These are phyloP conservation scores for Brotogeris chrysoptera DNA, from an alignment of 2,797 vertebrate genomes.

Conservation along the genomic window DNA sequence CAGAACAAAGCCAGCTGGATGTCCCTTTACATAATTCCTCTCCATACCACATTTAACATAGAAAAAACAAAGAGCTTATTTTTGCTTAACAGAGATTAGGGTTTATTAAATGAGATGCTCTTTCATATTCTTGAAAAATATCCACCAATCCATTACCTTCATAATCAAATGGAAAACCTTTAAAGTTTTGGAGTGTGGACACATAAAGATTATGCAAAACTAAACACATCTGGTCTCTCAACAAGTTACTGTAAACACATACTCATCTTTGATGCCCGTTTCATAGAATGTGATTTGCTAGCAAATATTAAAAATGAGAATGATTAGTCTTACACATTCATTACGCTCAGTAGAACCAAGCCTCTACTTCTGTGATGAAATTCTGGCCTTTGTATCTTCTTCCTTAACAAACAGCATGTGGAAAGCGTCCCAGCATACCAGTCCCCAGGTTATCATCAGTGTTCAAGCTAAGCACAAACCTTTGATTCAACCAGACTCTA, in stretches of 20 bases:
- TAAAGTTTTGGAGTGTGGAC: neutral
- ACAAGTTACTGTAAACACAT: neutral
- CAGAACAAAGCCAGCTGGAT: neutral
- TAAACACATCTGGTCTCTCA: neutral
- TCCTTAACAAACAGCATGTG: neutral
- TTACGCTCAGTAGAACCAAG: neutral
- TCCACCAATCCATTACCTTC: neutral
- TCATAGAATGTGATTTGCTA: neutral
- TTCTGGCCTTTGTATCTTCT: neutral
- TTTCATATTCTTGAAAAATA: neutral
- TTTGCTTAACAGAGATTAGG: neutral
- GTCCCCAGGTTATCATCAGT: neutral
- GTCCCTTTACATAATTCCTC: neutral
- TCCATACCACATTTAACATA: neutral
- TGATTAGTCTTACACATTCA: neutral
- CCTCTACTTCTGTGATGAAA: neutral
- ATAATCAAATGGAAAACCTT: neutral
- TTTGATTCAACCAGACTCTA: neutral
- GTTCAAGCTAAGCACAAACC: neutral
- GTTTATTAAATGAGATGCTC: neutral
- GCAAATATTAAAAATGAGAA: neutral
- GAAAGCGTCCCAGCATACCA: neutral
- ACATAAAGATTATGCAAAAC: neutral
- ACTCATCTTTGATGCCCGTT: neutral
- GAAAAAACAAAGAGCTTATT: neutral